Conservation (phyloP, 2,888 invertebrate species). For the Parnassius apollo region DNA sequence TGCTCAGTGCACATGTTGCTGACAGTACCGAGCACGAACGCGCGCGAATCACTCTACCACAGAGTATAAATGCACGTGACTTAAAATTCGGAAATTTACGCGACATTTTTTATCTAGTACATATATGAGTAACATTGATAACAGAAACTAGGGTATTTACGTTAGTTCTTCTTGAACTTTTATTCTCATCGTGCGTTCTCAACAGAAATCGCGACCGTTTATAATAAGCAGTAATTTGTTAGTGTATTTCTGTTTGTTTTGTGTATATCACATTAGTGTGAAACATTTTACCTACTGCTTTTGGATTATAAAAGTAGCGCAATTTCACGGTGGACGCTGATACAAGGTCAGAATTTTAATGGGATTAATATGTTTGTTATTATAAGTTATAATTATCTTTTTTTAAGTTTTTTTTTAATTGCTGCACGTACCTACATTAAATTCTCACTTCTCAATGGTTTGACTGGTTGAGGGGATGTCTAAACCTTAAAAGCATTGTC, state of each 20-base stretch:
- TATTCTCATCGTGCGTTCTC: background rate
- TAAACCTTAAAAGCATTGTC: too few relatives aligned
- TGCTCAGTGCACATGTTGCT: background rate
- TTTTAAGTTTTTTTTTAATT: too few relatives aligned
- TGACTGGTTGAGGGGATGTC: too few relatives aligned
- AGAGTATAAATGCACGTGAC: slow-evolving; percentile 30
- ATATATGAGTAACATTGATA: slow-evolving; percentile 6
- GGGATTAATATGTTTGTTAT: too few relatives aligned
- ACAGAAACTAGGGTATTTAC: slow-evolving; percentile 1
- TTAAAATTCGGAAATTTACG: slow-evolving; percentile 23
- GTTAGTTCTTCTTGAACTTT: background rate
- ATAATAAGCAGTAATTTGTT: slow-evolving; percentile 1
- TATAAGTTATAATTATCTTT: too few relatives aligned
- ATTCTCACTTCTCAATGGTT: too few relatives aligned
- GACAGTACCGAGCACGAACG: background rate
- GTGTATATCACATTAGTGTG: background rate
- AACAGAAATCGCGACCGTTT: background rate
- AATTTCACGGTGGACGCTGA: background rate
- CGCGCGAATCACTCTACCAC: background rate
- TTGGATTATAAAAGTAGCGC: background rate
- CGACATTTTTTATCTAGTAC: slow-evolving; percentile 11
- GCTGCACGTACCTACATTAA: too few relatives aligned
- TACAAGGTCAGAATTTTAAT: background rate
- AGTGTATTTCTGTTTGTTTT: slow-evolving; percentile 1
- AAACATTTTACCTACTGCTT: background rate